phyloP scores from a whole-genome alignment of 2,113 vertebrate species.

The rabbit (Oryctolagus cuniculus) region DNA sequence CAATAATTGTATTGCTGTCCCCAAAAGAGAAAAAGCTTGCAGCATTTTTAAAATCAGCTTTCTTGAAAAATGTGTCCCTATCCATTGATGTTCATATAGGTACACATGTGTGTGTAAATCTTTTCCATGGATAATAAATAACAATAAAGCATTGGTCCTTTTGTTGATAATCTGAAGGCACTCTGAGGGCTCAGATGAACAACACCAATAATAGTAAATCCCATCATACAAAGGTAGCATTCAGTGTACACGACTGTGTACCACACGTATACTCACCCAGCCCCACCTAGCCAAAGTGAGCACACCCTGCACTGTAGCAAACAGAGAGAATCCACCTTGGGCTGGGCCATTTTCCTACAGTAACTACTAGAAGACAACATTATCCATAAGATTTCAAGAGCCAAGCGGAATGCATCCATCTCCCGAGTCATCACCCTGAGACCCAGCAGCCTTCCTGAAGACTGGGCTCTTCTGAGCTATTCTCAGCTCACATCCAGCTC shows the following conservation, averaged over 20 bases:
- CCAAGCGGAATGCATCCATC: constrained; percentile 63
- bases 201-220: constrained; percentile 69
- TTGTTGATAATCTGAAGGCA: constrained; percentile 52
- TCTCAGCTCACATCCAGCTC: neutral
- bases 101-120: too few species aligned
- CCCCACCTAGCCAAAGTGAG: constrained; percentile 59
- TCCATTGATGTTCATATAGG: neutral
- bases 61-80: constrained; percentile 33
- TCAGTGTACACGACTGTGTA: neutral
- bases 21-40: neutral
- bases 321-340: constrained; percentile 81
- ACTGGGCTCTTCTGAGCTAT: neutral
- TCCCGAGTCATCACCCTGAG: constrained; percentile 68
- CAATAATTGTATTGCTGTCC: neutral
- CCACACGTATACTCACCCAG: constrained; percentile 49
- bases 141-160: constrained; percentile 51
- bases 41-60: constrained; percentile 6
- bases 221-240: constrained; percentile 51
- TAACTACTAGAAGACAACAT: constrained; percentile 81
- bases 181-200: constrained; percentile 48
- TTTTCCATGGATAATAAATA: constrained; percentile 21
- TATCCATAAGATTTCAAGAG: constrained; percentile 79
- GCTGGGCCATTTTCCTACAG: constrained; percentile 79
- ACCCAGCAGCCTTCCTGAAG: constrained; percentile 70
- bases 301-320: constrained; percentile 72